Evolutionary conservation across 2,797 vertebrate species (phyloP).

Genomic region (Melanotaenia parkinsoni): DNA sequence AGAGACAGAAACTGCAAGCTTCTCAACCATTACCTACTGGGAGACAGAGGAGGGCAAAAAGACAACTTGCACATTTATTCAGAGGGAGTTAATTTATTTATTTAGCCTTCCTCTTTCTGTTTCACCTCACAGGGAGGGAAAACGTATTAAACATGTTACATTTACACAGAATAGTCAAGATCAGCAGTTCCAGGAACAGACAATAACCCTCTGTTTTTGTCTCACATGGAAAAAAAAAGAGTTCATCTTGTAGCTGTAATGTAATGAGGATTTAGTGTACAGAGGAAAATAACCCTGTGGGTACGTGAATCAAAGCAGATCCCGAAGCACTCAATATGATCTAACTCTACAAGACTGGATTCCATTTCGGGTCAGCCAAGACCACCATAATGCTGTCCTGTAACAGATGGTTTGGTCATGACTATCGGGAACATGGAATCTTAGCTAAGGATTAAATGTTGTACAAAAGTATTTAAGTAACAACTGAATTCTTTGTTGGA

Average conservation of each 20-base stretch:
- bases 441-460: neutral
- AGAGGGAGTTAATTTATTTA: conserved; percentile 42
- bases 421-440: neutral
- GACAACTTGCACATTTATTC: conserved; percentile 56
- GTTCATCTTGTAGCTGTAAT: conserved; percentile 10
- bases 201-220: conserved; percentile 12
- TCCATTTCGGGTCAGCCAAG: conserved; percentile 14
- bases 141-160: conserved; percentile 44
- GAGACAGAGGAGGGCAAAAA: conserved; percentile 42
- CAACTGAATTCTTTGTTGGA: neutral
- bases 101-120: conserved; percentile 49
- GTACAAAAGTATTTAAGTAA: neutral
- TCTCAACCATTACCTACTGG: conserved; percentile 33
- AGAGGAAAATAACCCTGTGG: conserved; percentile 28
- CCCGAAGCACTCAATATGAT: conserved; percentile 20
- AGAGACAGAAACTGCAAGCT: conserved; percentile 45
- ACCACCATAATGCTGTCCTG: neutral
- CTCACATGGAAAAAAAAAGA: conserved; percentile 14
- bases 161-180: conserved; percentile 51
- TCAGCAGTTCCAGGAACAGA: conserved; percentile 52
- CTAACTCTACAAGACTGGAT: conserved; percentile 7
- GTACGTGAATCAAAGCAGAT: conserved; percentile 34
- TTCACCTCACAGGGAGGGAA: conserved; percentile 43
- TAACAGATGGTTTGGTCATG: neutral
- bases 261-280: conserved; percentile 28